phyloP scores from a whole-genome alignment of 2,888 invertebrate genomes.

The Busseola fusca region DNA sequence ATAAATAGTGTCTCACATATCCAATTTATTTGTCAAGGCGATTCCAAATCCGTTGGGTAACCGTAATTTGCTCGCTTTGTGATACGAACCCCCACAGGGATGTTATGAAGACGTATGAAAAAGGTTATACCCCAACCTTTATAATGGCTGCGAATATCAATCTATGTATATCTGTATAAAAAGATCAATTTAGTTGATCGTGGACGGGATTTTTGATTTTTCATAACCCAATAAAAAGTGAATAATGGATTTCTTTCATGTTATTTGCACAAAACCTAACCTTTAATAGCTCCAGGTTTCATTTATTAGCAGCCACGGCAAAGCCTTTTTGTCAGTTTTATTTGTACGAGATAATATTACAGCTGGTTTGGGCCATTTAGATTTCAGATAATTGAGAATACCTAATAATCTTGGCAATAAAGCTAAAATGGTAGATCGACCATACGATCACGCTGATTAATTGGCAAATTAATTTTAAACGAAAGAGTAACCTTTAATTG shows the following conservation, averaged over 20 bases:
- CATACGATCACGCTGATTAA: neutral
- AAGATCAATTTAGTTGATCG: slow-evolving; percentile 54
- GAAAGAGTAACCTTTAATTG: neutral
- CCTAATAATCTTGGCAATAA: neutral
- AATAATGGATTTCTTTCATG: slow-evolving; percentile 44
- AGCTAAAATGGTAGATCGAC: neutral
- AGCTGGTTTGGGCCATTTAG: neutral
- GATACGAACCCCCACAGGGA: slow-evolving; percentile 70
- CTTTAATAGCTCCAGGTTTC: slow-evolving; percentile 5
- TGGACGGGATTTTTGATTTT: slow-evolving; percentile 41
- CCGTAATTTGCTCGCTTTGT: slow-evolving; percentile 72
- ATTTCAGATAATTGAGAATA: slow-evolving; percentile 5
- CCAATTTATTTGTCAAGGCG: slow-evolving; percentile 83
- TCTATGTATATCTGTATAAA: slow-evolving; percentile 36
- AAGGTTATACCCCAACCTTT: slow-evolving; percentile 65
- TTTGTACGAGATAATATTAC: neutral
- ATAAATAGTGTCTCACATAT: slow-evolving; percentile 78
- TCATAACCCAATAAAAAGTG: slow-evolving; percentile 35
- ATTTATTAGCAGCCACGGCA: slow-evolving; percentile 14
- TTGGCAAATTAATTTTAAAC: too few relatives aligned
- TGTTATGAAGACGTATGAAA: slow-evolving; percentile 65
- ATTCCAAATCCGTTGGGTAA: slow-evolving; percentile 70
- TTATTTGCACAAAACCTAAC: slow-evolving; percentile 30
- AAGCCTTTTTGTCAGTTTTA: slow-evolving; percentile 22
- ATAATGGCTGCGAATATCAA: slow-evolving; percentile 39